Conservation (phyloP, 2,113 vertebrate genomes). For the Motacilla alba region DNA sequence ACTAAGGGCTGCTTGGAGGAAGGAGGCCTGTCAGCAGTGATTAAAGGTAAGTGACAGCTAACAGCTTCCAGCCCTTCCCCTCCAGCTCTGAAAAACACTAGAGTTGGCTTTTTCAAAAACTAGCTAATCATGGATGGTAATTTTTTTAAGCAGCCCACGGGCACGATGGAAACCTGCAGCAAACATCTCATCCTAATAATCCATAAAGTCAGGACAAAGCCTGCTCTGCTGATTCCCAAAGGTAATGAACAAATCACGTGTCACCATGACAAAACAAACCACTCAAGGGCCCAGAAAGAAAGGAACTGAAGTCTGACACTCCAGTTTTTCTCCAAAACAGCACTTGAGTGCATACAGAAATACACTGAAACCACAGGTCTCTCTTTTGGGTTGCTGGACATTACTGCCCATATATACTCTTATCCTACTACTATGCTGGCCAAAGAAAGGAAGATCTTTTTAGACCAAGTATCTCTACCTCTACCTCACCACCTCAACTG, state of each 20-base stretch:
- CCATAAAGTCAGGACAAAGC: not conserved
- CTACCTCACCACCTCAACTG: slow-evolving; percentile 33
- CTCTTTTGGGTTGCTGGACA: not conserved
- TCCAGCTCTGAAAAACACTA: not conserved
- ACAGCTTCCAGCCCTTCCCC: not conserved
- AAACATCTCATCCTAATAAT: not conserved
- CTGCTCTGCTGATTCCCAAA: not conserved
- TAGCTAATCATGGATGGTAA: not conserved
- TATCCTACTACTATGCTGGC: not conserved
- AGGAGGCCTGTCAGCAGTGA: not conserved
- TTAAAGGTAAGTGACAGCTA: not conserved
- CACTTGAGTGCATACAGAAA: not conserved
- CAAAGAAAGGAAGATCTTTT: not conserved
- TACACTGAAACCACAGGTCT: not conserved
- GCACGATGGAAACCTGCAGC: not conserved
- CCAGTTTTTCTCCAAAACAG: not conserved
- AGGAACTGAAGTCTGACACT: not conserved
- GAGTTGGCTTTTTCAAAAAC: not conserved
- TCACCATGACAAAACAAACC: not conserved
- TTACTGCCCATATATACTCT: not conserved
- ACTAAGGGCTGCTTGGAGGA: not conserved
- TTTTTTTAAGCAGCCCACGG: not conserved
- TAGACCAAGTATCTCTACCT: not conserved
- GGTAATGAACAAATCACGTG: accelerated
- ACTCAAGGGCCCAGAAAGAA: not conserved